Base-by-base conservation (phyloP, 2,797 vertebrate genomes). In the Dallia pectoralis region DNA sequence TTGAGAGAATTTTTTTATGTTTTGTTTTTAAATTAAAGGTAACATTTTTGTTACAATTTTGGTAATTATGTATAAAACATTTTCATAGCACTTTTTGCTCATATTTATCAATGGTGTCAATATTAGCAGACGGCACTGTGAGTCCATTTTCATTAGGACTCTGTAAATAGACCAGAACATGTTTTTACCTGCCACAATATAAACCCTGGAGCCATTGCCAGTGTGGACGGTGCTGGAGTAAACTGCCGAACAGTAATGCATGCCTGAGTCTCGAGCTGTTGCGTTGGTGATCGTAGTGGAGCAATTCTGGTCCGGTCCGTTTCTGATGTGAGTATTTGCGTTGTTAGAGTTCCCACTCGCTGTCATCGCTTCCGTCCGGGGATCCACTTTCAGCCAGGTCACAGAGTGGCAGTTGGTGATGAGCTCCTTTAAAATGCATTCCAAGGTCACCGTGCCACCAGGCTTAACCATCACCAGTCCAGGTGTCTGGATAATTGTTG, bases 131-230 rank as follows among this genome's bases (percentile, higher is more conserved):
- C 8, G n/a, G 22, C n/a, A 22, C 7, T 25, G 9, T 56, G 18
- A 19, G 53, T 56, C 9, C 9, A 22, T 22, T 56, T 56, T 25
- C 53, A 25, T n/a, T 25, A n/a, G 25, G 22, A n/a, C n/a, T 56
- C 22, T 56, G 12, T 27, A 12, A 11, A 49, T 30, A 49, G 29
- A 36, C 40, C 18, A 59, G 7, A 65, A n/a, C 7, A 11, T 59
- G 27, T 75, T 48, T 80, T 69, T 56, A 81, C 82, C 74, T 59
- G 63, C 75, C 53, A 56, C 53, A 19, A 84, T 19, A 48, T 76
- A 59, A 66, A 84, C 76, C 14, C 62, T 75, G 53, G 48, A 80
- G 12, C 82, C 80, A 36, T 16, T 73, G 29, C 82, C 80, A 0
- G 72, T 0, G 19, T 62, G 0, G 25, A 29, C 0, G 0, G 75